Evolutionary conservation across 2,888 invertebrate species (phyloP), one percentile per base, ranked within the genome.

Genomic region (Temnothorax rugatulus): DNA sequence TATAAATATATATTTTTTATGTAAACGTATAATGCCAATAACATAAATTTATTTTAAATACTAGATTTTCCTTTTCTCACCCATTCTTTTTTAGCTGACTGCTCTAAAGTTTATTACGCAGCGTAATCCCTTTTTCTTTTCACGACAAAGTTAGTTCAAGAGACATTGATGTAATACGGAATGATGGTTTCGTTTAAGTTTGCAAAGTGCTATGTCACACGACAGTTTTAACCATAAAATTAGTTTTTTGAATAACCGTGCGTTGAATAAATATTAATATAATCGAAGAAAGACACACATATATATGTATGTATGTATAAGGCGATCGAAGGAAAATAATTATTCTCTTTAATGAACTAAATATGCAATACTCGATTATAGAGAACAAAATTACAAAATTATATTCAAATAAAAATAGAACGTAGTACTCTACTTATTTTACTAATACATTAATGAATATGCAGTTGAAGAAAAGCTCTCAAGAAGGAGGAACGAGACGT

Each of bases 121-220:
- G 61, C 69, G 71, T 90, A 90, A 90, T 90, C 86, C 85, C 84
- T 84, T 85, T 82, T 86, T 83, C 84, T 86, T 86, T 90, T 89
- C 77, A 86, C 69, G 84, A 82, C 75, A 79, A 84, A 86, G 84
- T 88, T 86, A 81, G 76, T 59, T 79, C 29, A 29, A 29, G 29
- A 29, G 29, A 29, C 29, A 29, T 29, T 73, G 44, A 59, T 54
- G 47, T 83, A 87, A 89, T 79, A 61, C 54, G 54, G 86, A 88
- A 86, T 77, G 84, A 90, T 86, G 87, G 76, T 84, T 73, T 68
- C 79, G 87, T 86, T 89, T 84, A 86, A 87, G 85, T 87, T 82
- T 79, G 79, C 83, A 79, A 85, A 90, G 79, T 85, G 44, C 69
- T 71, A 69, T 81, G 77, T 84, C 84, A 59, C 82, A 75, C 84